phyloP scores from a whole-genome alignment of 2,888 invertebrate genomes.

The Lydus trimaculatus region DNA sequence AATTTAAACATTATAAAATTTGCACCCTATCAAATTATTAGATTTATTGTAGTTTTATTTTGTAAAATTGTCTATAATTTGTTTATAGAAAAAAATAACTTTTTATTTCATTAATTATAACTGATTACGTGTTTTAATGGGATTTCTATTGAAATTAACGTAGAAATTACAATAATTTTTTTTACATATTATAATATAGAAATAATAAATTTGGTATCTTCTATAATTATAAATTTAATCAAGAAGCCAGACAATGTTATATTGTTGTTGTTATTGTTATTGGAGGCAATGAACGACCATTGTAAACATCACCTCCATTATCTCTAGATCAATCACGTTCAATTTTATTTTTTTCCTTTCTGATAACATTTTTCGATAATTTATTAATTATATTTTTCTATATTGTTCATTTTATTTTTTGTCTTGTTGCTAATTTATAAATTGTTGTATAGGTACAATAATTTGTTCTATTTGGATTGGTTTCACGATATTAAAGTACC shows the following conservation, averaged over 20 bases:
- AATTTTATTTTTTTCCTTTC: not conserved
- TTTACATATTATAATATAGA: too few relatives aligned
- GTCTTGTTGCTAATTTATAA: slow-evolving; percentile 15
- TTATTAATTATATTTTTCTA: slow-evolving; percentile 12
- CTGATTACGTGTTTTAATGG: not conserved
- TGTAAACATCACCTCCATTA: slow-evolving; percentile 40
- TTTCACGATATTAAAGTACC: not conserved
- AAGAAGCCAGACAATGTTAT: slow-evolving; percentile 50
- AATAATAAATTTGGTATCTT: slow-evolving; percentile 10
- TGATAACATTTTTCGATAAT: slow-evolving; percentile 12
- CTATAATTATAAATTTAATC: slow-evolving; percentile 41
- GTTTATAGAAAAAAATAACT: too few relatives aligned
- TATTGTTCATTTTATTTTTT: slow-evolving; percentile 11
- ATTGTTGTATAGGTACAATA: slow-evolving; percentile 15
- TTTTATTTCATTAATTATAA: too few relatives aligned
- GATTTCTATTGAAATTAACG: not conserved
- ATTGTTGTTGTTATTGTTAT: slow-evolving; percentile 34
- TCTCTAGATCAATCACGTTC: slow-evolving; percentile 28
- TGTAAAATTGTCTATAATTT: too few relatives aligned
- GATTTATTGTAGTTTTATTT: too few relatives aligned
- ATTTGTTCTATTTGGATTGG: slow-evolving; percentile 6
- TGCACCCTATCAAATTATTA: not conserved
- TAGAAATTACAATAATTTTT: not conserved
- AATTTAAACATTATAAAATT: not conserved
- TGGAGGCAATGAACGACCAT: slow-evolving; percentile 48